phyloP scores from a whole-genome alignment of 2,888 invertebrate species.

The Heliconius cydno region DNA sequence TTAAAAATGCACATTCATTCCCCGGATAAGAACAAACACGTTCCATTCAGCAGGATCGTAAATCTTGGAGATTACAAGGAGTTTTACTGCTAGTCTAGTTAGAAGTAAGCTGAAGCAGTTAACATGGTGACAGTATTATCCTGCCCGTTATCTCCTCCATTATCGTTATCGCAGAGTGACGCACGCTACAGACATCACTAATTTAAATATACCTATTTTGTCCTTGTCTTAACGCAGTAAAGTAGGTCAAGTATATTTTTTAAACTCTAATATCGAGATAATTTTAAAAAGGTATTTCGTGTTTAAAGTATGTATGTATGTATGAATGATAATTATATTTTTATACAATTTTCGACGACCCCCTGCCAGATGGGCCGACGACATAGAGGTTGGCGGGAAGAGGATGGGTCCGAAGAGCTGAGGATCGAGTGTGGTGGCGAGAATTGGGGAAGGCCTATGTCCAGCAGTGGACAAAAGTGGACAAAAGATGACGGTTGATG shows the following conservation, averaged over 20 bases:
- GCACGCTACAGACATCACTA: constrained; percentile 53
- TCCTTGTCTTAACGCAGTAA: constrained; percentile 26
- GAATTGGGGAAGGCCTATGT: no score
- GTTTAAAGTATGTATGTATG: neutral
- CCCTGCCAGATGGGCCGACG: no score
- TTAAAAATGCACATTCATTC: neutral
- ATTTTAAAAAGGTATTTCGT: neutral
- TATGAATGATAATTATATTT: no score
- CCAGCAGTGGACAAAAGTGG: no score
- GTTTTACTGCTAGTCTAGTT: constrained; percentile 14
- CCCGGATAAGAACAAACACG: neutral
- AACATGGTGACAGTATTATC: constrained; percentile 52
- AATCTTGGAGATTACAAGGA: constrained; percentile 22
- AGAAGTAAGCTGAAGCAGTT: constrained; percentile 41
- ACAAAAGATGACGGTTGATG: no score
- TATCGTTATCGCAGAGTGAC: constrained; percentile 59
- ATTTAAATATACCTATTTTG: constrained; percentile 47
- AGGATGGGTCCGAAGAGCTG: no score
- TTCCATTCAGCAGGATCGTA: constrained; percentile 19
- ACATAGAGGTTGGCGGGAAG: no score
- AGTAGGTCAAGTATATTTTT: constrained; percentile 38
- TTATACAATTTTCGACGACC: no score
- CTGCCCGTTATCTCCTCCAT: constrained; percentile 52
- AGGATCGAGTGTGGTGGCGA: no score
- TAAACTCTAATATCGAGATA: neutral